These are phyloP conservation scores for Phataginus tetradactyla DNA, from an alignment of 2,797 vertebrate genomes.

Conservation along the genomic window DNA sequence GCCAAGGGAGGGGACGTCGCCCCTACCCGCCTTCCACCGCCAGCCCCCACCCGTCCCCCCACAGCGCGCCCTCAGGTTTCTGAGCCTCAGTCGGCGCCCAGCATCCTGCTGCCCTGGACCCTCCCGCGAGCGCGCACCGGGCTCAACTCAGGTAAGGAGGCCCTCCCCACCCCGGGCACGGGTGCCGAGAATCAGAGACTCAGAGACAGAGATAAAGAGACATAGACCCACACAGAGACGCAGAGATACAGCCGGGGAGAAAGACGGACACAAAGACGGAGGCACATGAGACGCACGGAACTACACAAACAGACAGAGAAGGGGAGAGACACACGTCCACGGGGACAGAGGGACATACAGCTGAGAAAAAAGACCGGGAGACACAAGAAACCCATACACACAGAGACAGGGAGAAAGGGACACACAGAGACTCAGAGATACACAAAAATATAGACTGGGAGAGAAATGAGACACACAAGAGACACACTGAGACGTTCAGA, in stretches of 20 bases:
- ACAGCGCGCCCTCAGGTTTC: conserved; percentile 44
- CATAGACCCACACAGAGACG: background rate
- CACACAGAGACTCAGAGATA: background rate
- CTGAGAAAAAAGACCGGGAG: background rate
- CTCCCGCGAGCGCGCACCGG: conserved; percentile 56
- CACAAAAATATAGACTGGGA: background rate
- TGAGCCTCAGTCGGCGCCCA: conserved; percentile 26
- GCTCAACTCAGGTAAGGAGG: conserved; percentile 73
- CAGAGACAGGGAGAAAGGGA: background rate
- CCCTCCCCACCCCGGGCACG: background rate
- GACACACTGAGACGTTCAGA: background rate
- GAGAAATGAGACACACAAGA: background rate
- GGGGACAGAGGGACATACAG: conserved; percentile 5
- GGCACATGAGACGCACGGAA: conserved; percentile 41
- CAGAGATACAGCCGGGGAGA: background rate
- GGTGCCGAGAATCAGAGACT: conserved; percentile 30
- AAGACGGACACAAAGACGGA: conserved; percentile 70
- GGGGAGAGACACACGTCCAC: background rate
- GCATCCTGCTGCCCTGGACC: conserved; percentile 67
- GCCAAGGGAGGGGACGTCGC: conserved; percentile 65
- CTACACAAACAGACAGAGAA: conserved; percentile 30
- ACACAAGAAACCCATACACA: background rate
- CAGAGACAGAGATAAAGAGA: conserved; percentile 14
- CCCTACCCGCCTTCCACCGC: conserved; percentile 51
- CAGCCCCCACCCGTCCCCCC: conserved; percentile 25